Conservation (phyloP, 2,888 invertebrate genomes). For the Leucophenga maculata region DNA sequence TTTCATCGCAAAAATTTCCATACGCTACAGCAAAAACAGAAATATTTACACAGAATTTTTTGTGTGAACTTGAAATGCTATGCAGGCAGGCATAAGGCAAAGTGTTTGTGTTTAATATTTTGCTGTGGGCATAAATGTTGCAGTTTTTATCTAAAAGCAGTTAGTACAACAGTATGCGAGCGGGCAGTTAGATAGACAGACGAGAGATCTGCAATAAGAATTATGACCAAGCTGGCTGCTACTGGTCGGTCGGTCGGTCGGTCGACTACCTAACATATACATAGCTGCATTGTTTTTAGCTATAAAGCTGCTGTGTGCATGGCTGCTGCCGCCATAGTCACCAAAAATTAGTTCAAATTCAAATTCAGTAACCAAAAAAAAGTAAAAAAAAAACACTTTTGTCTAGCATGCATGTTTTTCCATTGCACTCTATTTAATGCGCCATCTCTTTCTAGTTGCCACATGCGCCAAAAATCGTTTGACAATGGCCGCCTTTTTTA, state of each 20-base stretch:
- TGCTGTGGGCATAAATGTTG: not conserved
- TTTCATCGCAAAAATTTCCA: constrained; percentile 32
- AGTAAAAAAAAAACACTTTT: not conserved
- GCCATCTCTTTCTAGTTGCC: not conserved
- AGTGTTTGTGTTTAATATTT: not conserved
- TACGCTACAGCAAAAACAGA: not conserved
- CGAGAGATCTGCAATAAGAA: not conserved
- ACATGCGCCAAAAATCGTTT: constrained; percentile 42
- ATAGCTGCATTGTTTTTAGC: constrained; percentile 9
- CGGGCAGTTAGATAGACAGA: not conserved
- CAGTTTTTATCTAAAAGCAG: constrained; percentile 7
- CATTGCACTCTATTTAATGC: not conserved
- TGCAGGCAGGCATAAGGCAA: constrained; percentile 8
- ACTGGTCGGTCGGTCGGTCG: too few species aligned
- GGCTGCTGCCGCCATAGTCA: constrained; percentile 11
- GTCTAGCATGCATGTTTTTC: not conserved
- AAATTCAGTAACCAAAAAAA: not conserved
- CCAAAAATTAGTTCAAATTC: constrained; percentile 22
- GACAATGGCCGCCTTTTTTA: constrained; percentile 66
- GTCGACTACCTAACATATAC: too few species aligned
- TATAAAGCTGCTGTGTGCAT: not conserved
- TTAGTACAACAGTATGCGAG: not conserved
- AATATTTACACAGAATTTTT: not conserved
- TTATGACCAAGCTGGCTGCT: constrained; percentile 1
- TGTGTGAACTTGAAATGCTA: constrained; percentile 16